phyloP scores from a whole-genome alignment of 2,888 invertebrate species.

The Synergus laeviventris region DNA sequence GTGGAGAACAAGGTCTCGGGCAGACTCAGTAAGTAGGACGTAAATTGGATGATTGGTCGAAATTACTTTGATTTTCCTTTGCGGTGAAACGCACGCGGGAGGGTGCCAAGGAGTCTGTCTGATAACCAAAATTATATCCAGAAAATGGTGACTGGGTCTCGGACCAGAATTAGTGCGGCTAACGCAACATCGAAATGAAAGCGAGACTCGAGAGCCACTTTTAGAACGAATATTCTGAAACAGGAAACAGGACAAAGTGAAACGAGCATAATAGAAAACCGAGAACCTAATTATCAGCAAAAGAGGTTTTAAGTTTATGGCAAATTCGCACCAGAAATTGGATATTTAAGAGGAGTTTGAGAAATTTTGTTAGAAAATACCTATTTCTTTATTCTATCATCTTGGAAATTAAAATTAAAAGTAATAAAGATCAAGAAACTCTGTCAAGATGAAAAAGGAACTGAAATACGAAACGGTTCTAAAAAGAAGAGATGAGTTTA shows the following conservation, averaged over 20 bases:
- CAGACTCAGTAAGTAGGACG: slow-evolving; percentile 42
- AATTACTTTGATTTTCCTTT: slow-evolving; percentile 63
- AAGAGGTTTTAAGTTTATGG: not conserved
- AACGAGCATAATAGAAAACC: slow-evolving; percentile 11
- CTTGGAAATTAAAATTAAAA: not conserved
- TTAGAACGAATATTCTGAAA: slow-evolving; percentile 37
- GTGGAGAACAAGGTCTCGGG: slow-evolving; percentile 31
- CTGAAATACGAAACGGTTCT: not conserved
- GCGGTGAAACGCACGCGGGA: slow-evolving; percentile 39
- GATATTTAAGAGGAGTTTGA: not conserved
- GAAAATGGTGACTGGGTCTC: slow-evolving; percentile 42
- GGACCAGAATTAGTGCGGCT: slow-evolving; percentile 34
- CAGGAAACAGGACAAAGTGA: slow-evolving; percentile 22
- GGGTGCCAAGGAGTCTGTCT: slow-evolving; percentile 34
- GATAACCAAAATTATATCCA: slow-evolving; percentile 40
- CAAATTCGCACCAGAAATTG: not conserved
- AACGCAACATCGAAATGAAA: slow-evolving; percentile 38
- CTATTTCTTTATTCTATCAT: no score
- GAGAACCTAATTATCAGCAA: not conserved
- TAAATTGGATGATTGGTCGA: slow-evolving; percentile 68
- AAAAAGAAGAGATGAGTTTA: not conserved
- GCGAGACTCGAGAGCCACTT: slow-evolving; percentile 34
- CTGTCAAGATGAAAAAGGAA: not conserved
- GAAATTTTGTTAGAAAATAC: no score
- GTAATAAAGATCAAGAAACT: not conserved